Evolutionary conservation across 2,113 vertebrate species (phyloP), one percentile per base, ranked within the genome.

Genomic region (Poecile atricapillus): DNA sequence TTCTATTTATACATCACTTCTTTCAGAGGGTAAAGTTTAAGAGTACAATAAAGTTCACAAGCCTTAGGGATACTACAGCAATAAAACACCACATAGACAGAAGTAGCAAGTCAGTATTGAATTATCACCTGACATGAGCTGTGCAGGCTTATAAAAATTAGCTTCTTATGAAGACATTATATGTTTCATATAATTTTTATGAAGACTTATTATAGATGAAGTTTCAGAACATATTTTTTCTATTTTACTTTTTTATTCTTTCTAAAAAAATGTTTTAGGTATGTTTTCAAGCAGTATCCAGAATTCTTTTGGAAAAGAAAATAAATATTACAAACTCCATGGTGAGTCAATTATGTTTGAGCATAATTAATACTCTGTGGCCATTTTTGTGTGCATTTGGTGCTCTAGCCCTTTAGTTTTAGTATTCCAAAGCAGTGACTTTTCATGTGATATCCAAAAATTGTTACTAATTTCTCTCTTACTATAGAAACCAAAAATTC

Each of bases 21-120:
- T 59, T 58, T 70, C 70, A 80, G 30, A 85, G 11, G 43, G 67
- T 77, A 63, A 95, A 83, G 39, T 85, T 95, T 49, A 93, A 76
- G 44, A 83, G 16, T 67, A 49, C 27, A 87, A 65, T 37, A 60
- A 55, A 92, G 13, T 88, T 93, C 75, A 87, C 82, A 94, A 83
- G 39, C 75, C 58, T 95, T 95, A 87, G 95, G 94, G 50, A 73
- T 84, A 81, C 60, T 88, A 81, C 59, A 89, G 55, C 33, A 84
- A 76, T 92, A 96, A 90, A 96, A 95, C 88, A 84, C 23, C 31
- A 56, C 84, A 86, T 78, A 74, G 89, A 75, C 24, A 76, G 30
- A 52, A 41, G 41, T 62, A 69, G 68, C 39, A 83, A 53, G 21
- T 92, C 60, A 49, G 37, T 76, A 44, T 43, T 87, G 69, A 97